Percentiles rank a stretch among this genome's conserved stretches.
Conservation (phyloP, 2,888 invertebrate genomes). For the Eristalinus sepulchralis region DNA sequence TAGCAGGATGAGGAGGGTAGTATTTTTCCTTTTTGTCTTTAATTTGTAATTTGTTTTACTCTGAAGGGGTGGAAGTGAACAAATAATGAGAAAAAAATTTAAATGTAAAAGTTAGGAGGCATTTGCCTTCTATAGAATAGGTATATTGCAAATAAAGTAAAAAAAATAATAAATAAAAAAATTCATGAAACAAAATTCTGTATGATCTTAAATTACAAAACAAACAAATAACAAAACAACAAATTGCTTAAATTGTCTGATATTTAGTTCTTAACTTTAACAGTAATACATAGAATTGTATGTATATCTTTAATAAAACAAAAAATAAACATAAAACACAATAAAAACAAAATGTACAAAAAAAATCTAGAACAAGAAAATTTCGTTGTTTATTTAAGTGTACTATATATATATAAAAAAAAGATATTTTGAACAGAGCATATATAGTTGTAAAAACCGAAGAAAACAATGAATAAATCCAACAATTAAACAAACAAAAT, state of each 20-base stretch:
- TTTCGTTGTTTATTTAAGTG: conserved; percentile 61
- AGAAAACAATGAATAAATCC: conserved; percentile 65
- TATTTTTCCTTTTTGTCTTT: conserved; percentile 24
- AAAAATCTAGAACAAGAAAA: conserved; percentile 66
- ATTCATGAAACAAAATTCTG: conserved; percentile 33
- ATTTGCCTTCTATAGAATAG: conserved; percentile 41
- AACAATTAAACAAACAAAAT: conserved; percentile 42
- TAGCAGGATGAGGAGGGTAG: conserved; percentile 30
- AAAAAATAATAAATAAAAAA: conserved; percentile 20
- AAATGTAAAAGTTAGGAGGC: conserved; percentile 7
- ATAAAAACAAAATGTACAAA: conserved; percentile 72
- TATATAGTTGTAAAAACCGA: conserved; percentile 65
- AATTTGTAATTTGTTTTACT: conserved; percentile 45
- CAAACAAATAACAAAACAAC: conserved; percentile 33
- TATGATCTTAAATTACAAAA: conserved; percentile 52
- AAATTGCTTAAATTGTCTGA: conserved; percentile 54
- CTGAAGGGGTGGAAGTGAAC: conserved; percentile 31
- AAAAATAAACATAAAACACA: conserved; percentile 70
- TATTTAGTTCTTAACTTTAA: conserved; percentile 64
- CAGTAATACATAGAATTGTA: conserved; percentile 71
- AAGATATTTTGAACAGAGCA: conserved; percentile 74
- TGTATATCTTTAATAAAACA: conserved; percentile 73
- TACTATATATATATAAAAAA: conserved; percentile 55
- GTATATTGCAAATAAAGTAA: conserved; percentile 28
- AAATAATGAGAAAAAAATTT: conserved; percentile 28